Conservation (phyloP, 2,113 vertebrate genomes). For the Plecotus auritus region DNA sequence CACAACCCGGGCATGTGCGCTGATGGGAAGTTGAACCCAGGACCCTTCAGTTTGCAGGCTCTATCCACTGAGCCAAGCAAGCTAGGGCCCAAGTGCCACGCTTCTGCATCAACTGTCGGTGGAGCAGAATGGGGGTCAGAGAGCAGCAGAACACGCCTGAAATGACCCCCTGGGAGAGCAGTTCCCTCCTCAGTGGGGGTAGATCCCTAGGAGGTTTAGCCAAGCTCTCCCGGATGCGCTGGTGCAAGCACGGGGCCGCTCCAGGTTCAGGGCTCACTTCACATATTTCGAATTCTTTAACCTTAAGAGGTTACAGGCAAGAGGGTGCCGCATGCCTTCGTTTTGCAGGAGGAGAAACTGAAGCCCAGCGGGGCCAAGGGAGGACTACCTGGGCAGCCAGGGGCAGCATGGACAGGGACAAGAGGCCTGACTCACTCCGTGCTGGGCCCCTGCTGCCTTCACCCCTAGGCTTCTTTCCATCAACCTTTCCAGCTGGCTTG, state of each 20-base stretch:
- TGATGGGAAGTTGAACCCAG: too few species aligned
- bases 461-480: neutral
- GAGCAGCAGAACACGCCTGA: neutral
- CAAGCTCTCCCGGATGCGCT: neutral
- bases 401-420: neutral
- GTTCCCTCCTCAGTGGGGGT: neutral
- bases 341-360: neutral
- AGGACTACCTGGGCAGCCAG: neutral
- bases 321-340: neutral
- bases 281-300: neutral
- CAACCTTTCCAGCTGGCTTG: neutral
- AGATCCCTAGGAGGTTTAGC: neutral
- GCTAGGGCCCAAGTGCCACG: neutral
- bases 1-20: too few species aligned
- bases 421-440: neutral
- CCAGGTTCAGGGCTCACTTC: neutral
- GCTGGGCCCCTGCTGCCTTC: neutral
- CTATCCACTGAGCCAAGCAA: too few species aligned
- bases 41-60: too few species aligned
- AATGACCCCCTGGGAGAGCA: neutral
- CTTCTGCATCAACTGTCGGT: neutral
- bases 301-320: neutral
- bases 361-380: neutral
- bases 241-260: neutral
- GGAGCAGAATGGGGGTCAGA: neutral